Percentiles rank a stretch among this genome's conserved stretches.
Conservation (phyloP, 2,797 vertebrate genomes). For the Enoplosus armatus region DNA sequence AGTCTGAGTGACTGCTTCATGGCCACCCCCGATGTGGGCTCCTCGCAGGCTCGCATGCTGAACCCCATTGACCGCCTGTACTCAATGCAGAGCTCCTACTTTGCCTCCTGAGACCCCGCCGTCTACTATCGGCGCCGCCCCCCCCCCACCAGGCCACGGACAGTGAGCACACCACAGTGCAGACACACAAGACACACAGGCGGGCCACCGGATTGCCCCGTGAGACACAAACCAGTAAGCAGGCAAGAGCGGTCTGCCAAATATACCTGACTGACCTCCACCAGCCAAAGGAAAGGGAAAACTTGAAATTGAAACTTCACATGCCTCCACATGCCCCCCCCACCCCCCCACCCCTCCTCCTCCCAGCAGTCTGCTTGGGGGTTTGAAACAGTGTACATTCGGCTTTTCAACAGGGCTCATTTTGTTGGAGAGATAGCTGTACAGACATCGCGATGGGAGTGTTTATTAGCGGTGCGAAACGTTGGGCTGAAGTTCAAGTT, state of each 20-base stretch:
- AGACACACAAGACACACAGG: slow-evolving; percentile 59
- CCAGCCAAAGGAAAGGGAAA: slow-evolving; percentile 37
- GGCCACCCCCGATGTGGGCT: slow-evolving; percentile 86
- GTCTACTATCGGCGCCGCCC: neutral
- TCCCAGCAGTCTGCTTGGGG: neutral
- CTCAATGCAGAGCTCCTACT: slow-evolving; percentile 97
- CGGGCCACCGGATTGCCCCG: neutral
- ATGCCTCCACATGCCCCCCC: too few relatives aligned
- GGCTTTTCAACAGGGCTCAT: neutral
- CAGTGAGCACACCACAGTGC: slow-evolving; percentile 41
- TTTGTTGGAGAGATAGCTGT: slow-evolving; percentile 15
- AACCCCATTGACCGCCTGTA: slow-evolving; percentile 95
- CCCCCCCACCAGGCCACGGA: neutral
- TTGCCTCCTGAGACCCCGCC: slow-evolving; percentile 89
- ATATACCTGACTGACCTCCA: slow-evolving; percentile 40
- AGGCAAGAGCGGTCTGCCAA: slow-evolving; percentile 23
- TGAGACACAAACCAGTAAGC: slow-evolving; percentile 10
- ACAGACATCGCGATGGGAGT: slow-evolving; percentile 25
- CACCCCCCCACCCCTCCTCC: too few relatives aligned
- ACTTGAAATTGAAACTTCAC: slow-evolving; percentile 6
- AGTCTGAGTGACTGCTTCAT: slow-evolving; percentile 96
- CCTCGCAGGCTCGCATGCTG: slow-evolving; percentile 89
- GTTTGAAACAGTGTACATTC: neutral
- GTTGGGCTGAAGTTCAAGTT: neutral
- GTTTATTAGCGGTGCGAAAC: slow-evolving; percentile 9